A percentile compares a stretch with the other conserved stretches of the same genome.
These are phyloP conservation scores for Salvelinus fontinalis DNA, from an alignment of 2,113 vertebrate species.

Conservation along the genomic window DNA sequence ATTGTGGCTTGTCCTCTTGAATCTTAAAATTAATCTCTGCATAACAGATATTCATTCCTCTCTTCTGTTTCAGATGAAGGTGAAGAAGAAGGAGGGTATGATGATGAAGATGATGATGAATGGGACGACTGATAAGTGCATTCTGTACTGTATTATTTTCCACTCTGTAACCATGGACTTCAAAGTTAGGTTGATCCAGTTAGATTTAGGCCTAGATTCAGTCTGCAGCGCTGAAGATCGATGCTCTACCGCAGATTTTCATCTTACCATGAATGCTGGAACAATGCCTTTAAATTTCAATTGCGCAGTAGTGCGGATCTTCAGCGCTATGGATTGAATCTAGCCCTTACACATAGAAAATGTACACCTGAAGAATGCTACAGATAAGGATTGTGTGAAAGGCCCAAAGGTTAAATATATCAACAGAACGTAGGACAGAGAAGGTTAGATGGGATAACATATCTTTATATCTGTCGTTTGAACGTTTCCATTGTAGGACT, in stretches of 20 bases:
- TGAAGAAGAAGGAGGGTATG: constrained; percentile 81
- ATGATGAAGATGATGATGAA: constrained; percentile 86
- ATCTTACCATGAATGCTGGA: too few species aligned
- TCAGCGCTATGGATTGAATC: too few species aligned
- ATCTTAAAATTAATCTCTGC: background rate
- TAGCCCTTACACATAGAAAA: too few species aligned
- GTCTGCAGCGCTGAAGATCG: too few species aligned
- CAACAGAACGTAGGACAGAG: background rate
- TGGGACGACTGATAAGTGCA: constrained; percentile 78
- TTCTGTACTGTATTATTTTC: background rate
- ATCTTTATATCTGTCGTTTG: constrained; percentile 48
- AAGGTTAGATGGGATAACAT: constrained; percentile 18
- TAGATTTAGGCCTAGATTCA: too few species aligned
- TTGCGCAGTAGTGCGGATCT: too few species aligned
- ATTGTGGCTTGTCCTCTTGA: background rate
- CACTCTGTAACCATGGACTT: background rate
- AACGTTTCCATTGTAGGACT: constrained; percentile 57
- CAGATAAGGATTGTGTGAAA: background rate
- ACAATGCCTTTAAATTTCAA: too few species aligned
- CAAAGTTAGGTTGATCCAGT: background rate
- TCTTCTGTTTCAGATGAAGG: constrained; percentile 77
- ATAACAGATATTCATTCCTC: background rate
- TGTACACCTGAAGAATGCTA: too few species aligned
- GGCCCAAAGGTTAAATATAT: background rate
- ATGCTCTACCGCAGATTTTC: too few species aligned